Evolutionary conservation across 2,888 invertebrate species (phyloP), one percentile per base, ranked within the genome.

Genomic region (Aphrophora alni): DNA sequence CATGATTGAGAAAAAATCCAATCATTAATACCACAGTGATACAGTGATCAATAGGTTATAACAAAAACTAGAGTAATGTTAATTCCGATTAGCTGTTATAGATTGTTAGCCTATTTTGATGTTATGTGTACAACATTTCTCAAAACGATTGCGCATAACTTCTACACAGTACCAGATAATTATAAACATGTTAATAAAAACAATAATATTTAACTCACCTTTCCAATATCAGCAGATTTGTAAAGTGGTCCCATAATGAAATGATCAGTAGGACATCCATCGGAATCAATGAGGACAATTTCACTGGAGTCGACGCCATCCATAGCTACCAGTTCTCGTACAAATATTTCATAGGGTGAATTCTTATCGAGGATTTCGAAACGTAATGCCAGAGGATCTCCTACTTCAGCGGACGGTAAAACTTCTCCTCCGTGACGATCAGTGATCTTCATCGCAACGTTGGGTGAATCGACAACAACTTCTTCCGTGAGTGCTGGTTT

Each of bases 271-370:
- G 97, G 97, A 87, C 97, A 98, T 87, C 97, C 97, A 86, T 94
- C 92, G 83, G 95, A 94, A 88, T 97, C 97, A 88, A 97, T 96
- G 81, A 97, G 92, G 80, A 96, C 94, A 86, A 97, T 97, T 90
- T 97, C 97, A 87, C 95, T 96, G 85, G 95, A 95, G 88, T 97
- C 97, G 75, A 95, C 94, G 77, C 97, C 97, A 88, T 98, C 97
- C 95, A 97, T 94, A 78, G 97, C 97, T 81, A 97, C 96, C 87
- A 98, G 91, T 89, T 98, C 97, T 83, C 97, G 93, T 38, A 98
- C 97, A 88, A 98, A 97, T 87, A 98, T 97, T 90, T 98, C 97
- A 90, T 96, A 98, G 38, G 97, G 97, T 86, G 96, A 97, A 90
- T 96, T 95, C 87, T 93, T 94, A 88, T 97, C 97, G 88, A 97